Conservation (phyloP, 2,888 invertebrate genomes). For the Polydrusus cervinus region DNA sequence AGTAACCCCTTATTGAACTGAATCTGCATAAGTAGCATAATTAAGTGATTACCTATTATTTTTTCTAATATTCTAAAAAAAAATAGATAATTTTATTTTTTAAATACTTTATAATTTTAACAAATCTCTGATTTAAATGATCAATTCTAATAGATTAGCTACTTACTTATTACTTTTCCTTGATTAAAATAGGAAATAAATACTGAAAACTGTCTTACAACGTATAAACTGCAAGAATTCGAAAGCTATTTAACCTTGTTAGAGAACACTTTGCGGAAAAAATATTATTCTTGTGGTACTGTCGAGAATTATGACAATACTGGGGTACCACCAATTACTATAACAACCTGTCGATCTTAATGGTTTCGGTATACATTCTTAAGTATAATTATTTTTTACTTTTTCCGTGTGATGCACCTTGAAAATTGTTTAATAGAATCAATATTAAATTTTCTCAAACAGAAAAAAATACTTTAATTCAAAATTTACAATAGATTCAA, state of each 20-base stretch:
- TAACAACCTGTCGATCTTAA: slow-evolving; percentile 20
- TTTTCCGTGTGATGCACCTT: too few species aligned
- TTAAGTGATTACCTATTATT: too few species aligned
- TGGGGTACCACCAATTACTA: slow-evolving; percentile 13
- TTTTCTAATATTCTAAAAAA: too few species aligned
- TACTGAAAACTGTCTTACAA: slow-evolving; percentile 13
- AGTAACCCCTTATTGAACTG: too few species aligned
- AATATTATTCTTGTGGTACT: slow-evolving; percentile 18
- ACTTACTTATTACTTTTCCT: slow-evolving; percentile 9
- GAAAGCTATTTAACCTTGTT: slow-evolving; percentile 52
- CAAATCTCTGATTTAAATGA: slow-evolving; percentile 3
- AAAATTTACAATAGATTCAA: too few species aligned
- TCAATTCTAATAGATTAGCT: background rate
- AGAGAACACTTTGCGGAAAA: slow-evolving; percentile 17
- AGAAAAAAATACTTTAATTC: too few species aligned
- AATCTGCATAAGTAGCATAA: too few species aligned
- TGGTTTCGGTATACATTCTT: slow-evolving; percentile 11
- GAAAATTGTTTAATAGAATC: too few species aligned
- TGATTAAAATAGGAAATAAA: slow-evolving; percentile 28
- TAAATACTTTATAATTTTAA: too few species aligned
- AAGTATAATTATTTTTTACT: background rate
- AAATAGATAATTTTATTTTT: too few species aligned
- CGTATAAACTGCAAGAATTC: slow-evolving; percentile 29
- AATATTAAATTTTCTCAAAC: too few species aligned
- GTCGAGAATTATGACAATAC: slow-evolving; percentile 33